These are phyloP conservation scores for Sesamia inferens DNA, from an alignment of 2,888 invertebrate species.

Conservation along the genomic window DNA sequence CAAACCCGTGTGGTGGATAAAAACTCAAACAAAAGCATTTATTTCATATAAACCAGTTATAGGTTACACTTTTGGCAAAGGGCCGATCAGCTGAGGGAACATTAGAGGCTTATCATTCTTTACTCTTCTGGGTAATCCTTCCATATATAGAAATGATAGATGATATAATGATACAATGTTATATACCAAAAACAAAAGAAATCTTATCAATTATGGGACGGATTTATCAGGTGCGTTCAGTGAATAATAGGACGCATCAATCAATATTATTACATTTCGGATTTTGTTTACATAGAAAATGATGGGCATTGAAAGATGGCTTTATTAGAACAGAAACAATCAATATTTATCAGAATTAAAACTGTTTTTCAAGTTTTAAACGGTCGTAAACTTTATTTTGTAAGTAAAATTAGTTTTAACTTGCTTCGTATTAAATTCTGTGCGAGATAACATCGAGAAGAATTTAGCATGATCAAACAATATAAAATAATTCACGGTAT, in stretches of 20 bases:
- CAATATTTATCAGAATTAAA: background rate
- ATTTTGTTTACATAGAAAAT: conserved; percentile 4
- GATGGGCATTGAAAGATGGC: background rate
- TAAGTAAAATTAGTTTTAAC: too few species aligned
- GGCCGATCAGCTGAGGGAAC: too few species aligned
- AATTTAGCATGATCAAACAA: too few species aligned
- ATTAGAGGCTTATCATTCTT: background rate
- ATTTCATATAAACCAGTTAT: too few species aligned
- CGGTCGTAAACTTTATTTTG: background rate
- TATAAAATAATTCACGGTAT: too few species aligned
- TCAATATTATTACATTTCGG: conserved; percentile 19
- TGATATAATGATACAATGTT: background rate
- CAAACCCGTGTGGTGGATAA: background rate
- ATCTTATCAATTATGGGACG: conserved; percentile 5
- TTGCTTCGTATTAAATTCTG: too few species aligned
- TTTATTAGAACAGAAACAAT: background rate
- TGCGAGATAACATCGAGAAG: too few species aligned
- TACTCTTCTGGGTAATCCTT: background rate
- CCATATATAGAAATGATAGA: background rate
- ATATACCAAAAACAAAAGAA: conserved; percentile 14
- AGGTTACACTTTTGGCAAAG: too few species aligned
- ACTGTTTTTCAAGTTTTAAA: background rate
- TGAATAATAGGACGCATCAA: conserved; percentile 25
- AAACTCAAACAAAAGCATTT: too few species aligned
- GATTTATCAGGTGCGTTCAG: background rate